Evolutionary conservation across 1,140 invertebrate genomes (phyloP).

Genomic region (Panulirus ornatus): DNA sequence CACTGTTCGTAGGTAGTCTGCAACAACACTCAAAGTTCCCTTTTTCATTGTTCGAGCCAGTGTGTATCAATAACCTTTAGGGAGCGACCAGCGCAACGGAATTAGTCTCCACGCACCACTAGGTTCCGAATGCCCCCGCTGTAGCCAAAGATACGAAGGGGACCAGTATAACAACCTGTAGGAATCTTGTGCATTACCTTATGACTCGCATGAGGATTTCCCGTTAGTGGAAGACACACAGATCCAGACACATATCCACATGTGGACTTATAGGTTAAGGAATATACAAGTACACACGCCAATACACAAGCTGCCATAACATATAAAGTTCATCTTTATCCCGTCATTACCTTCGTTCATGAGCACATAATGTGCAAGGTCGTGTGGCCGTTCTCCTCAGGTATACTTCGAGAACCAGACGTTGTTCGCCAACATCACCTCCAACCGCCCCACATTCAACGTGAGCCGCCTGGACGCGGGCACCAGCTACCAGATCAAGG

Average conservation of each 20-base stretch:
- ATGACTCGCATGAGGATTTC: no score
- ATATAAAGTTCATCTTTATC: neutral
- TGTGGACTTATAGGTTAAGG: neutral
- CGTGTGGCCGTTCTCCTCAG: neutral
- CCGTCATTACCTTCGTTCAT: neutral
- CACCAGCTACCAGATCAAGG: constrained; percentile 63
- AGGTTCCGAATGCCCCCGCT: no score
- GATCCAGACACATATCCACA: neutral
- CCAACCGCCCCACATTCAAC: constrained; percentile 52
- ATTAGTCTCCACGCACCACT: no score
- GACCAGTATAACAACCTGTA: no score
- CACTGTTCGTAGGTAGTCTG: no score
- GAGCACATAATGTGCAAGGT: neutral
- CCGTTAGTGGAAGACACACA: no score
- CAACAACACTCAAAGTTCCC: no score
- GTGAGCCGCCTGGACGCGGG: constrained; percentile 65
- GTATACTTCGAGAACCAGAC: constrained; percentile 63
- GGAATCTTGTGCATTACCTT: no score
- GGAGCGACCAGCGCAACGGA: no score
- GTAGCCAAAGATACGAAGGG: no score
- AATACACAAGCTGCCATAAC: neutral
- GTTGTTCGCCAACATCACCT: constrained; percentile 57
- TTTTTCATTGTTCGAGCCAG: no score
- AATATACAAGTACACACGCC: neutral
- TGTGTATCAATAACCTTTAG: no score